Evolutionary conservation across 2,888 invertebrate genomes (phyloP), one percentile per base, ranked within the genome.

Genomic region (Orchesella flavescens): DNA sequence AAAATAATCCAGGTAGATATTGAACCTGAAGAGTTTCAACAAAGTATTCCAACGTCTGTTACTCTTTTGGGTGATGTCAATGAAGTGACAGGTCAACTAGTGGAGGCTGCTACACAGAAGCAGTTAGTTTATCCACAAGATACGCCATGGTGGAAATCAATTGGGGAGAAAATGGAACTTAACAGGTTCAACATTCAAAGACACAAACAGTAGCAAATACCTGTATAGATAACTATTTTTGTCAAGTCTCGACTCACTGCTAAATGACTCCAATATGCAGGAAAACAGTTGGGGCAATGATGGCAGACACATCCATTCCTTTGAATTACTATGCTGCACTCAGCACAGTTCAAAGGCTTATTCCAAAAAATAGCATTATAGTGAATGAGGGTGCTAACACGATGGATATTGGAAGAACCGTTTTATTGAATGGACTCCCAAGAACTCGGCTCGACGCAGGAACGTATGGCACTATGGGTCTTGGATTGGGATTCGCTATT

Each of bases 371-470:
- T 91, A 94, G 94, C 5, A 93, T 98, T 17, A 96, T 99, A 84
- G 95, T 98, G 43, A 98, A 97, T 89, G 98, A 99, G 91, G 99
- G 98, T 23, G 98, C 98, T 49, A 98, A 98, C 90, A 99, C 98
- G 0, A 99, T 99, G 99, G 98, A 99, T 90, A 98, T 98, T 89
- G 98, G 98, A 0, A 92, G 98, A 65, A 94, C 96, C 0, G 93
- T 98, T 91, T 91, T 98, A 53, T 91, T 94, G n/a, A 97, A 98
- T 90, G 93, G 80, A 93, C 88, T 91, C 86, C 96, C 98, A 0
- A 92, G 97, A 61, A 97, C 96, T 89, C 93, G 98, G 83, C 92
- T 98, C 4, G 98, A 98, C 90, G 98, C 98, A 7, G 98, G 97
- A 78, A 87, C 87, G 5, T 87, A 84, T 43, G 86, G 88, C 21